Percentiles rank a stretch among this genome's conserved stretches.
Evolutionary conservation across 1,140 invertebrate genomes (phyloP).

Genomic region (Leptonema lineaticorne): DNA sequence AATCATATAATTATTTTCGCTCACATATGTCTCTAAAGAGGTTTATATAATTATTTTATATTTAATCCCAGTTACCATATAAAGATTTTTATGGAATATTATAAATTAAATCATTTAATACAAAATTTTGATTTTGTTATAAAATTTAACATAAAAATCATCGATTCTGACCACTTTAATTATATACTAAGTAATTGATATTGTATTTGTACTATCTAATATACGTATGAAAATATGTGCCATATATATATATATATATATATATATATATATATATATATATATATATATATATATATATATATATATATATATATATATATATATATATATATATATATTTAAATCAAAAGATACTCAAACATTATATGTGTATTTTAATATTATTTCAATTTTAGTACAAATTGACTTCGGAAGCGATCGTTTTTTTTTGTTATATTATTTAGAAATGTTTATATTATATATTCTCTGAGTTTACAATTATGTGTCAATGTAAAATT

Average conservation of each 20-base stretch:
- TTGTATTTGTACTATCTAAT: conserved; percentile 5
- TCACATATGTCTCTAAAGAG: too few species aligned
- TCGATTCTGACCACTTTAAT: background rate
- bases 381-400: background rate
- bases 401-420: background rate
- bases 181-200: background rate
- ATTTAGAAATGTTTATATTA: background rate
- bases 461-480: background rate
- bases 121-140: too few species aligned
- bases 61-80: too few species aligned
- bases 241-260: background rate
- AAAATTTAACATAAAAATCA: background rate
- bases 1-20: too few species aligned
- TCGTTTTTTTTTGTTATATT: background rate
- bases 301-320: background rate
- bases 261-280: background rate
- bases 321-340: background rate
- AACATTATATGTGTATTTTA: background rate
- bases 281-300: background rate
- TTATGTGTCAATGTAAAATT: conserved; percentile 6
- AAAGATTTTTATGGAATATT: too few species aligned
- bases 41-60: too few species aligned
- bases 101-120: too few species aligned
- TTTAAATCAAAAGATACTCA: background rate
- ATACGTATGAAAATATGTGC: conserved; percentile 9